Conservation (phyloP, 2,888 invertebrate genomes). For the Sialis fuliginosa region DNA sequence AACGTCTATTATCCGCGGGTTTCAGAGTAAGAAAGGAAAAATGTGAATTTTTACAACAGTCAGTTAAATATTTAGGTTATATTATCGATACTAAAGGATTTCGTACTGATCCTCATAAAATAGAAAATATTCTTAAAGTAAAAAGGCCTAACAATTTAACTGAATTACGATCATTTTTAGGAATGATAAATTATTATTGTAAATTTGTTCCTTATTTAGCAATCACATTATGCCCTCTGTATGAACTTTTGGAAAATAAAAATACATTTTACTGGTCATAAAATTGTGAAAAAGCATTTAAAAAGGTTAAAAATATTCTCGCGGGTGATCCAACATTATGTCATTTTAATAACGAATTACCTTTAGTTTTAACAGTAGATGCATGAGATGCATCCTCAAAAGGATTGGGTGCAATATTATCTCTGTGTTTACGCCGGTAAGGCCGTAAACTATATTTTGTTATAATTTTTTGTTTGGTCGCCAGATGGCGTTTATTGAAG, state of each 20-base stretch:
- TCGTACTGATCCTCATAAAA: background rate
- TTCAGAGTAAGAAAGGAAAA: background rate
- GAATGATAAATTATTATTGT: background rate
- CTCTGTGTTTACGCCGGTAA: too few species aligned
- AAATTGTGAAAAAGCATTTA: background rate
- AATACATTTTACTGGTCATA: background rate
- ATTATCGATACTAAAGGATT: background rate
- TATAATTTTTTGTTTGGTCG: too few species aligned
- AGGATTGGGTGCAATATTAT: background rate
- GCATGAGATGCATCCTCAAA: slow-evolving; percentile 1
- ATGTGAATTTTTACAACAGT: background rate
- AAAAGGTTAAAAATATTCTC: background rate
- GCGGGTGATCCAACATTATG: background rate
- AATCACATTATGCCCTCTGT: background rate
- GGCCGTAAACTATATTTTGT: too few species aligned
- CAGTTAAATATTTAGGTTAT: background rate
- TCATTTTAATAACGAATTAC: background rate
- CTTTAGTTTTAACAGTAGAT: slow-evolving; percentile 4
- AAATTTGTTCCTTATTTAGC: background rate
- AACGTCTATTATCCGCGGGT: background rate
- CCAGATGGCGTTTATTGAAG: too few species aligned
- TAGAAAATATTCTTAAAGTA: background rate
- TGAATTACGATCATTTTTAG: background rate
- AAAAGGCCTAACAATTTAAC: background rate
- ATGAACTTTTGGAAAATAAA: background rate